Percentiles rank a stretch among this genome's conserved stretches.
phyloP scores from a whole-genome alignment of 2,113 vertebrate species.

The Periophthalmodon schlosseri region DNA sequence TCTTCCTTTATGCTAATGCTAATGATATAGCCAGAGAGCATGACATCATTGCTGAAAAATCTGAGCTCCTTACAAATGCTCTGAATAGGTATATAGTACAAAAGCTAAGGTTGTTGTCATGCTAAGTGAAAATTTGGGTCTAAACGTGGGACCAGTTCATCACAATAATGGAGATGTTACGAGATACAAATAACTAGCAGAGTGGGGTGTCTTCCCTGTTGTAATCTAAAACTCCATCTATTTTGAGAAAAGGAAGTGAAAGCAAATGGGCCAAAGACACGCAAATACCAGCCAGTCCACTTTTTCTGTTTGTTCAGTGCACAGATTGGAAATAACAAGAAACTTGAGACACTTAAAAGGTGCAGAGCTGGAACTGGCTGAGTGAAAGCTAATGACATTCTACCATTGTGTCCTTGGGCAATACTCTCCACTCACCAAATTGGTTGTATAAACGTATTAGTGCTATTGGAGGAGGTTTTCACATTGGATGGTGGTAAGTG shows the following conservation, averaged over 20 bases:
- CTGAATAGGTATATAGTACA: constrained; percentile 15
- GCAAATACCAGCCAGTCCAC: background rate
- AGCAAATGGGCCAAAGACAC: constrained; percentile 1
- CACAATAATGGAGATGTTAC: constrained; percentile 11
- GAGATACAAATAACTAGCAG: constrained; percentile 12
- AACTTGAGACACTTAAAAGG: background rate
- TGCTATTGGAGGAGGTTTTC: background rate
- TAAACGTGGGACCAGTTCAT: background rate
- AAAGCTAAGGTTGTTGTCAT: constrained; percentile 14
- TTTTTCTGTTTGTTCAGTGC: constrained; percentile 2
- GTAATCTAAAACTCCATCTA: constrained; percentile 32
- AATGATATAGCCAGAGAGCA: background rate
- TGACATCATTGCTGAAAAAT: constrained; percentile 11
- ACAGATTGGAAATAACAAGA: background rate
- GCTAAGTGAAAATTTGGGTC: constrained; percentile 22
- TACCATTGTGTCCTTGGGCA: background rate
- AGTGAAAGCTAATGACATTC: background rate
- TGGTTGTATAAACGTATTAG: background rate
- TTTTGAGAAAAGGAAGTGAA: constrained; percentile 36
- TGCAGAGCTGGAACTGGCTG: background rate
- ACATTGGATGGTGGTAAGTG: background rate
- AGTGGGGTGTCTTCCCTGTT: constrained; percentile 18
- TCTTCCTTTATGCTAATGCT: constrained; percentile 7
- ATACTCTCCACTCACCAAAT: background rate
- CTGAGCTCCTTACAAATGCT: background rate